A percentile compares a stretch with the other conserved stretches of the same genome.
These are phyloP conservation scores for Tromatobia lineatoria DNA, from an alignment of 2,888 invertebrate species.

Conservation along the genomic window DNA sequence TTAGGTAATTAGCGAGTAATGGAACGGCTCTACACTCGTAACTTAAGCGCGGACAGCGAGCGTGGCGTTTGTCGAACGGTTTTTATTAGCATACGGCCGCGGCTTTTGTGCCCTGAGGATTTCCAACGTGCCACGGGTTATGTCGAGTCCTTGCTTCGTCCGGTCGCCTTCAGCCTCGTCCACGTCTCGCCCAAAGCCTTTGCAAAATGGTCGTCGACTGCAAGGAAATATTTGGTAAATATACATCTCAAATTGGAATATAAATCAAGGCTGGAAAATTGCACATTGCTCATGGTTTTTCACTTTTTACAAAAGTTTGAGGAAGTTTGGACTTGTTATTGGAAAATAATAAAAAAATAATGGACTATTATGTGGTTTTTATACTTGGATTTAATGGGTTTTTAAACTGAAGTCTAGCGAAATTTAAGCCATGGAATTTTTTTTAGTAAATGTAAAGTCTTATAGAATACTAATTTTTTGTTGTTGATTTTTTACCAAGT, in stretches of 20 bases:
- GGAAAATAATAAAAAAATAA: no score
- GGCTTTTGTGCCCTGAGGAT: conserved; percentile 39
- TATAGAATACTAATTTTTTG: no score
- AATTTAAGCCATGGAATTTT: no score
- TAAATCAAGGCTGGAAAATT: conserved; percentile 1
- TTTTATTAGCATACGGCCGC: conserved; percentile 10
- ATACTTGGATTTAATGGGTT: no score
- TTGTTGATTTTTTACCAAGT: no score
- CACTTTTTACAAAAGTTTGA: background rate
- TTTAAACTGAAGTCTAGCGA: no score
- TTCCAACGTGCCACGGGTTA: conserved; percentile 73
- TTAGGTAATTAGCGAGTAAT: conserved; percentile 70
- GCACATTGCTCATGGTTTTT: background rate
- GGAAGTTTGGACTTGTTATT: no score
- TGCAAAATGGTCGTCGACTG: conserved; percentile 84
- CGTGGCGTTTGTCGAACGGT: conserved; percentile 29
- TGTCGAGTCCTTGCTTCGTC: conserved; percentile 82
- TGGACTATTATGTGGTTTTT: no score
- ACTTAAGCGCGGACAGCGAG: conserved; percentile 38
- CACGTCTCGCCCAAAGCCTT: conserved; percentile 85
- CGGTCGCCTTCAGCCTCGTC: conserved; percentile 83
- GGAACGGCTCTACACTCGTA: conserved; percentile 55
- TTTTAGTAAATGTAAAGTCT: no score
- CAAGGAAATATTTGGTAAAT: conserved; percentile 38
- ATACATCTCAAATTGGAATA: conserved; percentile 18